Evolutionary conservation across 2,888 invertebrate genomes (phyloP), one percentile per base, ranked within the genome.

Genomic region (Cheilosia vernalis): DNA sequence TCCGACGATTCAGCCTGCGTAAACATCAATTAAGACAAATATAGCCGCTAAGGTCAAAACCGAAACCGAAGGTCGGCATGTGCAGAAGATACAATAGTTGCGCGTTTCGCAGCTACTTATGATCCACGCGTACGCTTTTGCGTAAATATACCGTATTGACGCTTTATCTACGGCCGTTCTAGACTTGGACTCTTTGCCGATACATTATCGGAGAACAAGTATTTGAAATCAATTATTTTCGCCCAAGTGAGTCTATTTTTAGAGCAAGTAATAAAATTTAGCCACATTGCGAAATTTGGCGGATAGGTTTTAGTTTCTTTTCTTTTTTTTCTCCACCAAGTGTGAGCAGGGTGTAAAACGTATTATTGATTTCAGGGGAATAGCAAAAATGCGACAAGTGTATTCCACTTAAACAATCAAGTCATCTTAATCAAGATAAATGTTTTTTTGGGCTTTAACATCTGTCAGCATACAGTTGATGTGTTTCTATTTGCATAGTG

Each of bases 1-100:
- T 49, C 56, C 27, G 61, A 61, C 72, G 70, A 60, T 76, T 82
- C 51, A 56, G 51, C 24, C 58, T 78, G 61, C 69, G 67, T 79
- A 78, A 83, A 83, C 73, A 83, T 63, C 33, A 74, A 73, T 78
- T 78, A 67, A 69, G 51, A 69, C 58, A 79, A 73, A 69, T 72
- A 42, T 67, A 78, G 73, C 67, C 63, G 63, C 73, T 79, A 84
- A 84, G 79, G 83, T 79, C 83, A 84, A 74, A 70, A 47, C 63
- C 53, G 15, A 79, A 42, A 61, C 27, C 49, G 61, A 66, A 67
- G 77, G 72, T 66, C 42, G 19, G 30, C 53, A 42, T 60, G 44
- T 53, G 60, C 42, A 79, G 64, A 79, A 70, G 37, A 78, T 30
- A 21, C 27, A 19, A 61, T 37, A 55, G 63, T 61, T 55, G 66